Base-by-base conservation (phyloP, 2,113 vertebrate genomes). In the Melospiza melodia region DNA sequence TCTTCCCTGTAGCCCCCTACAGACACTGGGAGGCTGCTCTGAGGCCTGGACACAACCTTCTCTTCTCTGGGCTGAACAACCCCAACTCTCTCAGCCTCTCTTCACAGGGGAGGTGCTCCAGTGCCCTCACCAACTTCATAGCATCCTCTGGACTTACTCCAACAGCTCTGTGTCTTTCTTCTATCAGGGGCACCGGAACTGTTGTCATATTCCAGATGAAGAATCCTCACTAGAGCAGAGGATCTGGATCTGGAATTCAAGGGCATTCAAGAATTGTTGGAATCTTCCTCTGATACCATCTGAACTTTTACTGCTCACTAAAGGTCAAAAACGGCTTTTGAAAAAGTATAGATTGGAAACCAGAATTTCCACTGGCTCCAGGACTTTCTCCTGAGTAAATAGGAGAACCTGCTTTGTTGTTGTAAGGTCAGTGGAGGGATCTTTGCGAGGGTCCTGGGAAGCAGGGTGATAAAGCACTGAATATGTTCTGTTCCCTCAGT, bases 181-280 rank as follows among this genome's bases (percentile, higher is more conserved):
- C 0, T 3, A 24, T 15, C 31, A 66, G n/a, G 9, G 39, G 6
- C 20, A 82, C n/a, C 46, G 48, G n/a, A 54, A 68, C 21, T 62
- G 20, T 24, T 30, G 24, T 37, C 0, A 0, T 48, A n/a, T 61
- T 68, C 54, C 54, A 61, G 24, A 39, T 46, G 33, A 13, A 16
- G 11, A 54, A 65, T 54, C 37, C 46, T 54, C 69, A 73, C 20
- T 9, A 17, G 39, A 58, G 51, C 25, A 80, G 27, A 73, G 31
- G 43, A 54, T 61, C 37, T 58, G 61, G 51, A 63, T 71, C 33
- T 77, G 28, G 30, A 91, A 39, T 39, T 39, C 37, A 39, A 49
- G 22, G 92, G 15, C 44, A 35, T 33, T 63, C 21, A 46, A 49
- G 37, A 71, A 59, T 2, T 2, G 1, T 4, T 68, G 35, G 77